Base-by-base conservation (phyloP, 1,140 invertebrate species). In the Drosophila kanapiae region DNA sequence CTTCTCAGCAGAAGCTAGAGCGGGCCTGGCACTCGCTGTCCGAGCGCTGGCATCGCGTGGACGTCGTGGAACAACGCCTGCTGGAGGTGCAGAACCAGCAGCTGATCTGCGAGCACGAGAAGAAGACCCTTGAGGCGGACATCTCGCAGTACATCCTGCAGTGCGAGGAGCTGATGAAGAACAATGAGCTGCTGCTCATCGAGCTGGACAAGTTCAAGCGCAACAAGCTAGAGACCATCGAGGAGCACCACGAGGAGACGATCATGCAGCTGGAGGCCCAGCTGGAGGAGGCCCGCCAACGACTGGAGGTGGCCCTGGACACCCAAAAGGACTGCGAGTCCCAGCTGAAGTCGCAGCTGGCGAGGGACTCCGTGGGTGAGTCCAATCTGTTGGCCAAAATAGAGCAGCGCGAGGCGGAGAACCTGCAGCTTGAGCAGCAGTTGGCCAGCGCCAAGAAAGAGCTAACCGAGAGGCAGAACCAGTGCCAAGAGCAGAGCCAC, bases 191-290 rank as follows among this genome's bases (percentile, higher is more conserved):
- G 68, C 91, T 96, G 16, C 94, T 95, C 79, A 94, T 94, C 57
- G 95, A 95, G 90, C 93, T 96, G 72, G 93, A 95, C 16, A 93
- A 94, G 27, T 93, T 94, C 61, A 95, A 95, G 91, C 94, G 94
- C 79, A 94, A 94, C 33, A 95, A 95, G 74, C 90, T 96, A 56
- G 94, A 95, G 82, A 95, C 95, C 10, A 96, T 96, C 56, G 94
- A 94, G 48, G 95, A 96, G 92, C 94, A 95, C 4, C 95, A 95
- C 81, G 95, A 96, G 93, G 95, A 95, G 70, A 95, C 94, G 76
- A 87, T 95, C 40, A 90, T 94, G 0, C 93, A 94, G 69, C 85
- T 95, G 75, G 95, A 96, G 91, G 93, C 93, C 1, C 95, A 95
- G 91, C 78, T 95, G 48, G 95, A 95, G 40, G 94, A 94, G 75